These are phyloP conservation scores for Hoplias malabaricus DNA, from an alignment of 2,113 vertebrate genomes.

Conservation along the genomic window DNA sequence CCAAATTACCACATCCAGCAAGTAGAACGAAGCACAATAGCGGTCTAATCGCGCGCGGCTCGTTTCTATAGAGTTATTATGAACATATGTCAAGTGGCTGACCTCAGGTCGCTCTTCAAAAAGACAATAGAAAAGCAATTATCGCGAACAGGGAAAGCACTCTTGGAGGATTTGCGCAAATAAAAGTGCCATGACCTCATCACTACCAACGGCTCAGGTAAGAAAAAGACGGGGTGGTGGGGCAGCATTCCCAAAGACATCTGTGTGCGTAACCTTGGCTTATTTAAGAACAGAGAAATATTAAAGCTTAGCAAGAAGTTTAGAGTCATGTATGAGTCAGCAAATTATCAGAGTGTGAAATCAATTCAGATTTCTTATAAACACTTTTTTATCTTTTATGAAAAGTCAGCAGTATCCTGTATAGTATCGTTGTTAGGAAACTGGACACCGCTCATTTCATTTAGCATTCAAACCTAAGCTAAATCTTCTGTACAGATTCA, in stretches of 20 bases:
- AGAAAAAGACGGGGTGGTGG: neutral
- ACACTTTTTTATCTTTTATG: too few species aligned
- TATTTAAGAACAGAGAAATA: neutral
- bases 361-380: too few species aligned
- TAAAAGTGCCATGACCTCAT: conserved; percentile 47
- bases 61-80: conserved; percentile 30
- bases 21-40: conserved; percentile 4
- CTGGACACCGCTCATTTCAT: too few species aligned
- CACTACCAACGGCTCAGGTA: conserved; percentile 40
- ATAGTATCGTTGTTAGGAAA: too few species aligned
- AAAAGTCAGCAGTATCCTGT: too few species aligned
- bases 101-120: conserved; percentile 43
- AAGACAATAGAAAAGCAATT: conserved; percentile 56
- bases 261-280: neutral
- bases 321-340: neutral
- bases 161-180: conserved; percentile 40
- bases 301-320: neutral
- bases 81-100: conserved; percentile 52
- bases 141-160: conserved; percentile 39
- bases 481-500: neutral
- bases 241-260: conserved; percentile 17
- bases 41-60: conserved; percentile 1
- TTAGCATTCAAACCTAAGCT: neutral
- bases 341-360: neutral
- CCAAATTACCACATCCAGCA: neutral